Base-by-base conservation (phyloP, 2,113 vertebrate species). In the Hipposideros armiger region DNA sequence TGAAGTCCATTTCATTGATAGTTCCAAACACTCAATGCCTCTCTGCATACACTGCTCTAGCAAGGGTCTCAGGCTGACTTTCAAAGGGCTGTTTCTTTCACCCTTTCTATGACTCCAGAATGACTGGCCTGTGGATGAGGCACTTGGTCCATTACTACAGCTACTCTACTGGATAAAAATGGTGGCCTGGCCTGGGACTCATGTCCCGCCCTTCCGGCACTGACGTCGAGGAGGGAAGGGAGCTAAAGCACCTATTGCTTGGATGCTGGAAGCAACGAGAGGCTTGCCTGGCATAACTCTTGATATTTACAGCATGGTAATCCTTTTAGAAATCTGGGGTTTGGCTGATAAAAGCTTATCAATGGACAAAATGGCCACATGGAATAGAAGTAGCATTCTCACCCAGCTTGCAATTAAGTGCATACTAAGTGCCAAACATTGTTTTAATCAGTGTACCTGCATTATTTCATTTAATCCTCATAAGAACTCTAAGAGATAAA, bases 141-240 rank as follows among this genome's bases (percentile, higher is more conserved):
- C 11, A 86, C 47, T 74, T 45, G 32, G 4, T 70, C 28, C 42
- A 60, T 70, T 90, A 26, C 54, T 6, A 54, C 7, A 72, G 30
- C 8, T 7, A 28, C 36, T 78, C 5, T 36, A 47, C 24, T 40
- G 7, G 32, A 62, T 54, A 62, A 92, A 80, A 64, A 42, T 32
- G 26, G 3, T 28, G 13, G 20, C 7, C 70, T 82, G 24, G 40
- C 10, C 16, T 32, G 5, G 22, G 20, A 4, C 19, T 32, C 10
- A n/a, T 11, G 11, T 0, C 5, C 3, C 14, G 5, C 4, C 11
- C 16, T 26, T 20, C 5, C 0, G 30, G 9, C 20, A 95, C 14
- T 11, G 14, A 11, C 0, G 26, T 3, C 16, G 91, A 9, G 22
- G 36, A 82, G 14, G 13, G 32, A 56, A 45, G 7, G 36, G 22